Evolutionary conservation across 30 jellyfish, hydroid and myxozoan species (phyloP).

Genomic region (Cassiopea andromeda): DNA sequence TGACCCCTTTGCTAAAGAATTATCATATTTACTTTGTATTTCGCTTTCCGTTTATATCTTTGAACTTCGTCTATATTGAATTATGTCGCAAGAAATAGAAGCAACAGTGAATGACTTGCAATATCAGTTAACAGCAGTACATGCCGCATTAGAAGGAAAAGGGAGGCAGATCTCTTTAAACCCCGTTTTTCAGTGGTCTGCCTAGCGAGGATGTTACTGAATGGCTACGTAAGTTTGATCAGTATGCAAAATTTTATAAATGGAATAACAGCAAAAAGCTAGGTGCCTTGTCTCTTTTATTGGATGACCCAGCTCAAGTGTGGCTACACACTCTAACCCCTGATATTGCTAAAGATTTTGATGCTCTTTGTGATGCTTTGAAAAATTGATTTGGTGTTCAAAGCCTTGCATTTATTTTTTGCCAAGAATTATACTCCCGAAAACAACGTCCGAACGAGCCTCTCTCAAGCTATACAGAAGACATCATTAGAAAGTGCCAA

Average conservation of each 20-base stretch:
- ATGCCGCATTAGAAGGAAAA: slow-evolving; percentile 40
- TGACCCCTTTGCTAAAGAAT: neutral
- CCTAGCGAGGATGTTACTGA: slow-evolving; percentile 18
- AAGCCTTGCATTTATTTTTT: slow-evolving; percentile 6
- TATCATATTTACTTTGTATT: neutral
- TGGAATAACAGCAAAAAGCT: slow-evolving; percentile 30
- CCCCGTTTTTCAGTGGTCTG: slow-evolving; percentile 39
- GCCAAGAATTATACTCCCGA: slow-evolving; percentile 37
- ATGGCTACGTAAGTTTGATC: slow-evolving; percentile 24
- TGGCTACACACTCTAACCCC: slow-evolving; percentile 26
- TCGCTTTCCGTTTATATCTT: neutral
- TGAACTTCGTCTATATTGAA: neutral
- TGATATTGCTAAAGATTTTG: neutral
- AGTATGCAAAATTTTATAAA: neutral
- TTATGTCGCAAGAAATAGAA: slow-evolving; percentile 22
- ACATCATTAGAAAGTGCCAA: slow-evolving; percentile 5
- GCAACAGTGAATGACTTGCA: slow-evolving; percentile 50
- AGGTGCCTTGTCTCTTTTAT: slow-evolving; percentile 14
- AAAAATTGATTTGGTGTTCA: slow-evolving; percentile 28
- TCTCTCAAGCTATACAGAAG: slow-evolving; percentile 16
- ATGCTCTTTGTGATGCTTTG: slow-evolving; percentile 6
- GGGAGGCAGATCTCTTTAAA: slow-evolving; percentile 45
- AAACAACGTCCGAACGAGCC: slow-evolving; percentile 36
- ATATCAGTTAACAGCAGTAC: slow-evolving; percentile 32
- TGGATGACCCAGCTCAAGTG: slow-evolving; percentile 48